These are phyloP conservation scores for Pocota personata DNA, from an alignment of 2,888 invertebrate genomes.

Conservation along the genomic window DNA sequence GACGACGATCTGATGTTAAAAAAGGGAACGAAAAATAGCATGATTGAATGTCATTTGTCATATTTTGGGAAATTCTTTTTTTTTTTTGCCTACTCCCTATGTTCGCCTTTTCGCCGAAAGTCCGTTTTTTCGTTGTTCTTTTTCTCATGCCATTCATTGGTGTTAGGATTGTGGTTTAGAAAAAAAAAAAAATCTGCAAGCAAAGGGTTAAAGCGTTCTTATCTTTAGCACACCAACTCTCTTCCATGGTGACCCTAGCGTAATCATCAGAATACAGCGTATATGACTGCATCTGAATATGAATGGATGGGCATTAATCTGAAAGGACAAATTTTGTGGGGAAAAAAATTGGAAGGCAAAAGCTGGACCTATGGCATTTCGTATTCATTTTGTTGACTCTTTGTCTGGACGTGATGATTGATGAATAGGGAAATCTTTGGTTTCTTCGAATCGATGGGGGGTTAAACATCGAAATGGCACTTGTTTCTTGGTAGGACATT, in stretches of 20 bases:
- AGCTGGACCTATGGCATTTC: slow-evolving; percentile 23
- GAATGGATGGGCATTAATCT: slow-evolving; percentile 56
- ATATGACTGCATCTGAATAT: slow-evolving; percentile 41
- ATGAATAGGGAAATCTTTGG: slow-evolving; percentile 40
- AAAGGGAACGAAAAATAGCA: slow-evolving; percentile 74
- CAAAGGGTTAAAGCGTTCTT: slow-evolving; percentile 59
- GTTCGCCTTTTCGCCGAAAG: slow-evolving; percentile 10
- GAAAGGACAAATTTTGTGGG: slow-evolving; percentile 29
- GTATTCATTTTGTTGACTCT: slow-evolving; percentile 56
- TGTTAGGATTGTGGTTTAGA: slow-evolving; percentile 44
- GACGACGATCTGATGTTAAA: not conserved
- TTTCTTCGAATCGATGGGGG: slow-evolving; percentile 1
- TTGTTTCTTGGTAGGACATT: slow-evolving; percentile 28
- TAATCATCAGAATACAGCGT: slow-evolving; percentile 37
- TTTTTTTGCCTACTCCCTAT: slow-evolving; percentile 12
- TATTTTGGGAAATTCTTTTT: slow-evolving; percentile 74
- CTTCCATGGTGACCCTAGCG: slow-evolving; percentile 20
- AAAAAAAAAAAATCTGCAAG: not conserved
- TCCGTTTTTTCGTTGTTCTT: not conserved
- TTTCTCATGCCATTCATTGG: slow-evolving; percentile 41
- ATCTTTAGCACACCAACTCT: slow-evolving; percentile 50
- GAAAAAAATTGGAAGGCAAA: not conserved
- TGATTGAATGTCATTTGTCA: slow-evolving; percentile 82
- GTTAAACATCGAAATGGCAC: slow-evolving; percentile 22
- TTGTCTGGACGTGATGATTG: slow-evolving; percentile 66